Evolutionary conservation across 2,113 vertebrate genomes (phyloP).

Genomic region (Aepyceros melampus): DNA sequence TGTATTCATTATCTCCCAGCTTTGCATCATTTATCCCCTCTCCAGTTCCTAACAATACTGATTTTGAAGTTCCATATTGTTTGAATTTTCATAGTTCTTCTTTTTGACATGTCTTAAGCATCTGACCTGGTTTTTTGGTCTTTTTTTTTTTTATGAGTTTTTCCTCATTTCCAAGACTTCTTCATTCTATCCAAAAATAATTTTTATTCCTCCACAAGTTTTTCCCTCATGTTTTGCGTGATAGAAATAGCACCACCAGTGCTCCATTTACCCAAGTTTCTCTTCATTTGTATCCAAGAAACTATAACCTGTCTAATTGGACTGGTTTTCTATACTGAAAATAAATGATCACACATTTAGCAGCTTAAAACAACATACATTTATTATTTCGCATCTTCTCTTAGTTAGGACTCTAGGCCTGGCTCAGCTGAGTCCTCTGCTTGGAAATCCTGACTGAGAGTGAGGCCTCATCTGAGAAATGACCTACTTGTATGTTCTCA

Average conservation of each 20-base stretch:
- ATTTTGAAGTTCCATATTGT: neutral
- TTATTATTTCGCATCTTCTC: neutral
- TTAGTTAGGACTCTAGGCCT: neutral
- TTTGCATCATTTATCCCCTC: neutral
- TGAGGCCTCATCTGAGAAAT: neutral
- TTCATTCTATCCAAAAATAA: neutral
- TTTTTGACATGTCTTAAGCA: neutral
- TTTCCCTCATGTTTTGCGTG: neutral
- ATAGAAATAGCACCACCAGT: neutral
- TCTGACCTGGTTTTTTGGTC: neutral
- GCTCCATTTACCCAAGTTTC: neutral
- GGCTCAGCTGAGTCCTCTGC: neutral
- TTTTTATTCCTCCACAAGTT: neutral
- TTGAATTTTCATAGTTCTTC: neutral
- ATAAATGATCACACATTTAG: neutral
- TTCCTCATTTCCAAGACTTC: neutral
- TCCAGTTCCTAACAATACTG: neutral
- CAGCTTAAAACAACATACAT: neutral
- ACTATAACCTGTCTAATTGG: neutral
- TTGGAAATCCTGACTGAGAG: neutral
- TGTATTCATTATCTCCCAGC: neutral
- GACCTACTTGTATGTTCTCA: neutral
- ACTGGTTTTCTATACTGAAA: neutral
- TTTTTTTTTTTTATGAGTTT: neutral
- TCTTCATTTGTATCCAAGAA: neutral